These are phyloP conservation scores for Pantala flavescens DNA, from an alignment of 1,140 invertebrate genomes.

Conservation along the genomic window DNA sequence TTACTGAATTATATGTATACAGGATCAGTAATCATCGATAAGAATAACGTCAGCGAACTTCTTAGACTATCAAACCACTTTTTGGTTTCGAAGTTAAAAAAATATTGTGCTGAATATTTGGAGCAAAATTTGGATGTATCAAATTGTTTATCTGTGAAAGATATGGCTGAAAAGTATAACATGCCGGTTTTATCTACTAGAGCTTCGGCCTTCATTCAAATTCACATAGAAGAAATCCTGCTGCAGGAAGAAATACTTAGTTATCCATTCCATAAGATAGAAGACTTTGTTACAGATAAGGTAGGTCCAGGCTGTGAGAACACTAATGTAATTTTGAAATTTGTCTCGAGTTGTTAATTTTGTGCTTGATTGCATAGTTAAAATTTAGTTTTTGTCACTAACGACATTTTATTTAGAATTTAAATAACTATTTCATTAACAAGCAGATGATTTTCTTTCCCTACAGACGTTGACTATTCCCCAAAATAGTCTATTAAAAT, in stretches of 20 bases:
- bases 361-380: neutral
- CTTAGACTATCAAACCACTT: conserved; percentile 53
- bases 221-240: conserved; percentile 40
- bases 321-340: too few relatives aligned
- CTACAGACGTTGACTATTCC: conserved; percentile 29
- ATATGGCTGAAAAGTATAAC: conserved; percentile 43
- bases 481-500: conserved; percentile 30
- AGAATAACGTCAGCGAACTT: conserved; percentile 50
- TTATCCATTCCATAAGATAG: conserved; percentile 38
- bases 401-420: conserved; percentile 8
- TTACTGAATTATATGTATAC: conserved; percentile 59
- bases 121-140: conserved; percentile 47
- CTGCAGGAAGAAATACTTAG: conserved; percentile 36
- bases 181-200: conserved; percentile 37
- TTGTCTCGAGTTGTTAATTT: conserved; percentile 24
- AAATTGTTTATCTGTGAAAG: conserved; percentile 48
- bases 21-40: conserved; percentile 46
- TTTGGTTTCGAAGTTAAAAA: conserved; percentile 47
- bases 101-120: conserved; percentile 53
- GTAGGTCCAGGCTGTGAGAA: conserved; percentile 28
- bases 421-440: neutral
- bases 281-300: conserved; percentile 38
- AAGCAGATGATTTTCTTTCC: neutral
- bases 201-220: conserved; percentile 38
- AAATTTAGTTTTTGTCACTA: neutral